Evolutionary conservation across 64 coral and sea anemone genomes (phyloP), one percentile per base, ranked within the genome.

Genomic region (Montipora cactus): DNA sequence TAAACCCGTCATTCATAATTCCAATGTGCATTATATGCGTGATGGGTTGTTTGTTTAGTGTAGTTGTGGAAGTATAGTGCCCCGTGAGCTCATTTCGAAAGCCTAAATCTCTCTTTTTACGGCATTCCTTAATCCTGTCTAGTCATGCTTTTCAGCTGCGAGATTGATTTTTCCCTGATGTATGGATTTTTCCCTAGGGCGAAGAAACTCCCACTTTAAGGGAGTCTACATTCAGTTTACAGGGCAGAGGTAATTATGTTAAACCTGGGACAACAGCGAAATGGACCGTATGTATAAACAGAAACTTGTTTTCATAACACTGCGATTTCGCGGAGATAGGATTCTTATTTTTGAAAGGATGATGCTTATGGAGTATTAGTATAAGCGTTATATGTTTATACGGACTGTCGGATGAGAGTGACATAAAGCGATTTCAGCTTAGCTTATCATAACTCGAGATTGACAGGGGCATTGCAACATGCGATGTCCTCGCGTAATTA

Each of bases 341-440:
- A 86, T 67, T 48, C 82, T 19, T 86, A 66, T 71, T 86, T 86
- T 86, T 86, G 82, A 86, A 86, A 72, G 82, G 82, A 86, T 86
- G 47, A 86, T 86, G 66, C 82, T 86, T 72, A 72, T 48, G 50
- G 82, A 47, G 82, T 86, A 86, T 86, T 86, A 86, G 82, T 50
- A 86, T 86, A 71, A 86, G 66, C 66, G 82, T 86, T 72, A 71
- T 86, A 86, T 86, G 71, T 86, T 86, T 86, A 86, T 86, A 86
- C 81, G 81, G 81, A 48, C 82, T 50, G 82, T 86, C 82, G 82
- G 82, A 86, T 86, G 66, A 47, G 71, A 86, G 12, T 86, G 82
- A 86, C 62, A 70, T 86, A 86, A 86, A 86, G 82, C 82, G 82
- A 86, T 86, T 86, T 86, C 68, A 45, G 64, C 45, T 86, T 86